Evolutionary conservation across 2,888 invertebrate genomes (phyloP).

Genomic region (Pogonocherus hispidulus): DNA sequence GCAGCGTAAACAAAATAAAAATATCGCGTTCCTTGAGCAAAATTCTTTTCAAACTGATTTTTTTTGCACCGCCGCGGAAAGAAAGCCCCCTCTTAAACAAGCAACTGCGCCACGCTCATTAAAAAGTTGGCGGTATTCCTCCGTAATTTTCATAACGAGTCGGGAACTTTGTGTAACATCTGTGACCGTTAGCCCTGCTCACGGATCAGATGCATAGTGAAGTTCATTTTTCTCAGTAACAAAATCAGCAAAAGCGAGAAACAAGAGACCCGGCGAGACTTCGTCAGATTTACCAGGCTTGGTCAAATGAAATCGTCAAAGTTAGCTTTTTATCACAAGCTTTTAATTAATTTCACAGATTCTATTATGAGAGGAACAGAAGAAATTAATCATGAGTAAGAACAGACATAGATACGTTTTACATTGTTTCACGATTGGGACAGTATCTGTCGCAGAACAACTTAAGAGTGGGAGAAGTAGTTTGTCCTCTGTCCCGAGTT

Average conservation of each 20-base stretch:
- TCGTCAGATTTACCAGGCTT: too few species aligned
- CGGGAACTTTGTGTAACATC: conserved; percentile 9
- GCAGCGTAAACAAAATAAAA: not conserved
- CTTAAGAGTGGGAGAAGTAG: too few species aligned
- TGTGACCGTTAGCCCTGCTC: not conserved
- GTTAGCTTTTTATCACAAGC: too few species aligned
- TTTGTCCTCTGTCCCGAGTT: too few species aligned
- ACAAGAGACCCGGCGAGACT: not conserved
- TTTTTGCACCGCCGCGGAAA: not conserved
- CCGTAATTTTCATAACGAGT: conserved; percentile 11
- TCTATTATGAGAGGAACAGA: too few species aligned
- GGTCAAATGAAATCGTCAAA: too few species aligned
- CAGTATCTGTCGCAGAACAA: too few species aligned
- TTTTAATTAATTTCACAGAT: too few species aligned
- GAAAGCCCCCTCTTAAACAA: not conserved
- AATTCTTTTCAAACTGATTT: not conserved
- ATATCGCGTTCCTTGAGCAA: not conserved
- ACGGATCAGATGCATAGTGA: not conserved
- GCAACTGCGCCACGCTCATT: conserved; percentile 7
- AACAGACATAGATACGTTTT: too few species aligned
- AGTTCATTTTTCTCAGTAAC: conserved; percentile 8
- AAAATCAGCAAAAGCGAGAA: not conserved
- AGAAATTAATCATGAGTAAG: too few species aligned
- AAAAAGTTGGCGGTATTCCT: conserved; percentile 1
- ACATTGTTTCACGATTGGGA: too few species aligned